phyloP scores from a whole-genome alignment of 2,797 vertebrate genomes.

The Pangasius mekongensis region DNA sequence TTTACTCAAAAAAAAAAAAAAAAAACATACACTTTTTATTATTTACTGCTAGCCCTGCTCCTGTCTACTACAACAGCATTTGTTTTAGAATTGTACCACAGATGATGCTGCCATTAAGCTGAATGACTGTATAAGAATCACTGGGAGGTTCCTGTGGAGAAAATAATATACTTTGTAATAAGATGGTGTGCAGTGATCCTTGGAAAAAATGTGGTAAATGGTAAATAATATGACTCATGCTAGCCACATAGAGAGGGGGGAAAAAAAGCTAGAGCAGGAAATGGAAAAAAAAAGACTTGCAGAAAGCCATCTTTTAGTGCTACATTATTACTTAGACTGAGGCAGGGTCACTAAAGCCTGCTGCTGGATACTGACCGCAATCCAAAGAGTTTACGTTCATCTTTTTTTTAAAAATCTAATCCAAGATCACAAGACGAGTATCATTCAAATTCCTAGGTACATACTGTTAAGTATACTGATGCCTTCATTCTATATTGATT shows the following conservation, averaged over 20 bases:
- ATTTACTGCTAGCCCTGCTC: too few relatives aligned
- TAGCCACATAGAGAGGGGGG: background rate
- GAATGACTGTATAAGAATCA: conserved; percentile 24
- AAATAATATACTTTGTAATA: conserved; percentile 64
- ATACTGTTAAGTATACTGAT: background rate
- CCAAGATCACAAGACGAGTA: background rate
- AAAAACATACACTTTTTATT: background rate
- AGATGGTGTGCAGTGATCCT: conserved; percentile 43
- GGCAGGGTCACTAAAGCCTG: background rate
- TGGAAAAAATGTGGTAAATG: conserved; percentile 29
- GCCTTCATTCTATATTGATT: background rate
- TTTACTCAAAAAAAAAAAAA: background rate
- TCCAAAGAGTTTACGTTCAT: background rate
- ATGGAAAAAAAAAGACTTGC: background rate
- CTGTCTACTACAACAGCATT: background rate
- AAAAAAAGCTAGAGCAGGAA: conserved; percentile 9
- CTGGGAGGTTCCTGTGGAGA: conserved; percentile 51
- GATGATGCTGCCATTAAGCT: background rate
- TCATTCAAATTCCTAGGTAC: background rate
- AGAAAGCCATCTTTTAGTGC: conserved; percentile 15
- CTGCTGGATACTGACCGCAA: background rate
- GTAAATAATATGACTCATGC: conserved; percentile 30
- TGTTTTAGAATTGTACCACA: conserved; percentile 1
- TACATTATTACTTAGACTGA: conserved; percentile 27
- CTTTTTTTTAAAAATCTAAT: background rate